These are phyloP conservation scores for Apamea sordens DNA, from an alignment of 2,888 invertebrate species.

Conservation along the genomic window DNA sequence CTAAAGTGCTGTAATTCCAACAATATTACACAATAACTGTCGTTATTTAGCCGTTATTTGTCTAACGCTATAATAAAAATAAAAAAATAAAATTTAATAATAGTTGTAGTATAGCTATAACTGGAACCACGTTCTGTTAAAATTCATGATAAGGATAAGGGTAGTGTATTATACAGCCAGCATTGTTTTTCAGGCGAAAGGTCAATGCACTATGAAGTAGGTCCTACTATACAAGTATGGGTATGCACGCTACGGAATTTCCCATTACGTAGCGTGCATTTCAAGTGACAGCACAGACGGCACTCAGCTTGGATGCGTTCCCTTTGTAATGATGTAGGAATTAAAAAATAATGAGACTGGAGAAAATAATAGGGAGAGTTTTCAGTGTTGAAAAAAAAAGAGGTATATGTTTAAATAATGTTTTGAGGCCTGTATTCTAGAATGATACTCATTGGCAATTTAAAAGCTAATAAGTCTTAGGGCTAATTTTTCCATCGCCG, in stretches of 20 bases:
- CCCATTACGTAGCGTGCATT: slow-evolving; percentile 49
- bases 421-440: neutral
- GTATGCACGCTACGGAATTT: slow-evolving; percentile 51
- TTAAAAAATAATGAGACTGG: slow-evolving; percentile 5
- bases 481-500: too few species aligned
- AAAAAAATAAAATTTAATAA: too few species aligned
- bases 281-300: slow-evolving; percentile 29
- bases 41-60: neutral
- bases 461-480: too few species aligned
- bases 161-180: slow-evolving; percentile 19
- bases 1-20: neutral
- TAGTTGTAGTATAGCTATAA: neutral
- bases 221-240: neutral
- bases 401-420: neutral
- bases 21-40: neutral
- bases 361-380: neutral
- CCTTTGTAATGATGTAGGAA: slow-evolving; percentile 19
- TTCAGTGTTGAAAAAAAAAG: neutral
- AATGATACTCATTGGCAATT: too few species aligned
- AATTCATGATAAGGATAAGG: neutral
- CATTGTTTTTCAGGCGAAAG: slow-evolving; percentile 30
- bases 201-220: slow-evolving; percentile 2
- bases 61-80: neutral
- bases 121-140: neutral
- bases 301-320: slow-evolving; percentile 11